A percentile compares a stretch with the other conserved stretches of the same genome.
Conservation (phyloP, 1,140 invertebrate species). For the Calycopis cecrops region DNA sequence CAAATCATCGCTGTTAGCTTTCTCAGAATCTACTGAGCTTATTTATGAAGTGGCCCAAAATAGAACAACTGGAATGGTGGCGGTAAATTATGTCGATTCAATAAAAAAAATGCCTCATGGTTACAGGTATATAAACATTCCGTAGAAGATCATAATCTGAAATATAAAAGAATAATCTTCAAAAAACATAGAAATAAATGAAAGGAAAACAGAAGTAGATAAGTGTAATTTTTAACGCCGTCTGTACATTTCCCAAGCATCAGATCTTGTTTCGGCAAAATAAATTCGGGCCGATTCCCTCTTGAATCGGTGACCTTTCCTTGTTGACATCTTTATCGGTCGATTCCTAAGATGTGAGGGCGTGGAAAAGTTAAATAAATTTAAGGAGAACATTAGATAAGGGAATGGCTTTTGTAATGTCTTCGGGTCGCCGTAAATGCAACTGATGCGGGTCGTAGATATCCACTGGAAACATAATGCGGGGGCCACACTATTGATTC, state of each 20-base stretch:
- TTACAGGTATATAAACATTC: too few species aligned
- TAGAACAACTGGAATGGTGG: too few species aligned
- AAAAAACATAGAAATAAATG: too few species aligned
- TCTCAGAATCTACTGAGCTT: too few species aligned
- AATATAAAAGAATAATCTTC: too few species aligned
- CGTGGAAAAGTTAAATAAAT: constrained; percentile 72
- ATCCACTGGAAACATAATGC: constrained; percentile 52
- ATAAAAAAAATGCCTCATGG: too few species aligned
- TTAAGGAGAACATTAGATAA: constrained; percentile 68
- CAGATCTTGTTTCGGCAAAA: constrained; percentile 23
- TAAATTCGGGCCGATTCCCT: constrained; percentile 36
- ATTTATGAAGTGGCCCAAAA: too few species aligned
- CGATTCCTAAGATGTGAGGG: constrained; percentile 64
- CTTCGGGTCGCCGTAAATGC: constrained; percentile 71
- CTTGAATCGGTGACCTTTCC: constrained; percentile 53
- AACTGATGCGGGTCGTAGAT: constrained; percentile 62
- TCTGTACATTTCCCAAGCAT: constrained; percentile 7
- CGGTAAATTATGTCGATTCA: too few species aligned
- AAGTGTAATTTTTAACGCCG: background rate
- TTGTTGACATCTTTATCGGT: constrained; percentile 68
- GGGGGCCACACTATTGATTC: constrained; percentile 37
- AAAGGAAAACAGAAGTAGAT: too few species aligned
- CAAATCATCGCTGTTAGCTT: too few species aligned
- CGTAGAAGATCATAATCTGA: too few species aligned
- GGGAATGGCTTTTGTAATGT: constrained; percentile 72